Conservation (phyloP, 2,797 vertebrate genomes). For the Phalanger gymnotis region DNA sequence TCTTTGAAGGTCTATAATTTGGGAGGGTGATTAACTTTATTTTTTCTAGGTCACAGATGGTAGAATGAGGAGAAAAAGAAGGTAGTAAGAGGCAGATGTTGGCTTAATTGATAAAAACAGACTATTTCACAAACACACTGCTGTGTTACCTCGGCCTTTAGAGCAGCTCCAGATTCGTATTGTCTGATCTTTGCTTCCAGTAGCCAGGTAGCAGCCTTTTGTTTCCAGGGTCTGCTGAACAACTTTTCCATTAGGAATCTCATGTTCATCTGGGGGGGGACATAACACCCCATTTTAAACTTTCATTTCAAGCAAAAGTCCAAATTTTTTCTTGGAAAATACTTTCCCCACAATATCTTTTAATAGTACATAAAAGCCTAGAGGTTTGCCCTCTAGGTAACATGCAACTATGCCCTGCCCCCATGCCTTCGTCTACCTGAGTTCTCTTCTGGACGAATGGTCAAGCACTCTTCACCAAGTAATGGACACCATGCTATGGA, state of each 20-base stretch:
- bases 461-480: slow-evolving; percentile 85
- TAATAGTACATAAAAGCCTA: not conserved
- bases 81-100: not conserved
- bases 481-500: slow-evolving; percentile 93
- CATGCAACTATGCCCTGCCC: not conserved
- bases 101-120: not conserved
- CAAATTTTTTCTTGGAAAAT: not conserved
- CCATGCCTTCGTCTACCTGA: slow-evolving; percentile 83
- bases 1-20: not conserved
- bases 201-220: slow-evolving; percentile 91
- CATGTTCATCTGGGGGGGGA: slow-evolving; percentile 76
- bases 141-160: slow-evolving; percentile 90
- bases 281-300: slow-evolving; percentile 50
- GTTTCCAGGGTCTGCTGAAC: slow-evolving; percentile 75
- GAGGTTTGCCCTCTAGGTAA: not conserved
- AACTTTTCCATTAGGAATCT: slow-evolving; percentile 79
- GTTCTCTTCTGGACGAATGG: slow-evolving; percentile 83
- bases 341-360: not conserved
- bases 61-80: not conserved
- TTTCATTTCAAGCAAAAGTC: slow-evolving; percentile 17
- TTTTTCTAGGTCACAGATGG: not conserved
- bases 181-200: slow-evolving; percentile 97
- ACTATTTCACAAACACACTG: not conserved
- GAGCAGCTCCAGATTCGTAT: slow-evolving; percentile 94
- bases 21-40: not conserved